Percentiles rank a stretch among this genome's conserved stretches.
Evolutionary conservation across 2,113 vertebrate genomes (phyloP).

Genomic region (Melanocharis versteri): DNA sequence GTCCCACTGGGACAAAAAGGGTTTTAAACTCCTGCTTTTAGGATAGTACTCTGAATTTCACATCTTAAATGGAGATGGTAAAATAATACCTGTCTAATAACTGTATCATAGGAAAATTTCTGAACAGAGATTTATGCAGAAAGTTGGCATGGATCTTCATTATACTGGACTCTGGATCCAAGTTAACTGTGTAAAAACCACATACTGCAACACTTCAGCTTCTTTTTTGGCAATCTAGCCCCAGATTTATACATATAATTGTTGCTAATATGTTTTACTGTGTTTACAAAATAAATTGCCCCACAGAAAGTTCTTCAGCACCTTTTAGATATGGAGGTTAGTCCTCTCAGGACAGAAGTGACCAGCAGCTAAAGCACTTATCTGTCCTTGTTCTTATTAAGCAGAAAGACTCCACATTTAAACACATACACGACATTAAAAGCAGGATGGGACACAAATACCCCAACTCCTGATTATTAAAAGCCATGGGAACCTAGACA

Average conservation of each 20-base stretch:
- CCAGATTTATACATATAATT: background rate
- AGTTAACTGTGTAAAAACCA: background rate
- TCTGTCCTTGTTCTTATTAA: background rate
- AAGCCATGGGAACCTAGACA: background rate
- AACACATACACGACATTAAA: background rate
- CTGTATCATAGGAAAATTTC: background rate
- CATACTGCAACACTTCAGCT: background rate
- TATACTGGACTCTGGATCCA: background rate
- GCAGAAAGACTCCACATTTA: background rate
- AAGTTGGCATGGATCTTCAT: background rate
- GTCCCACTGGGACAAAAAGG: background rate
- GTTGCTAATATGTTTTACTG: background rate
- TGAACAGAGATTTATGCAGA: background rate
- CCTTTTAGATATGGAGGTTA: background rate
- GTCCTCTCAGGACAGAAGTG: background rate
- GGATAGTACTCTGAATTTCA: background rate
- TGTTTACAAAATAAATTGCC: background rate
- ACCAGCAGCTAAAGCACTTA: background rate
- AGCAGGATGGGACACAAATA: background rate
- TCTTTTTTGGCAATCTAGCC: background rate
- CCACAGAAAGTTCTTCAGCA: background rate
- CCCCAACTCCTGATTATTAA: background rate
- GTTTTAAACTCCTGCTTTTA: background rate
- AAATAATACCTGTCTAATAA: background rate
- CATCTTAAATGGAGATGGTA: background rate